Conservation (phyloP, 2,113 vertebrate genomes). For the Caranx ignobilis region DNA sequence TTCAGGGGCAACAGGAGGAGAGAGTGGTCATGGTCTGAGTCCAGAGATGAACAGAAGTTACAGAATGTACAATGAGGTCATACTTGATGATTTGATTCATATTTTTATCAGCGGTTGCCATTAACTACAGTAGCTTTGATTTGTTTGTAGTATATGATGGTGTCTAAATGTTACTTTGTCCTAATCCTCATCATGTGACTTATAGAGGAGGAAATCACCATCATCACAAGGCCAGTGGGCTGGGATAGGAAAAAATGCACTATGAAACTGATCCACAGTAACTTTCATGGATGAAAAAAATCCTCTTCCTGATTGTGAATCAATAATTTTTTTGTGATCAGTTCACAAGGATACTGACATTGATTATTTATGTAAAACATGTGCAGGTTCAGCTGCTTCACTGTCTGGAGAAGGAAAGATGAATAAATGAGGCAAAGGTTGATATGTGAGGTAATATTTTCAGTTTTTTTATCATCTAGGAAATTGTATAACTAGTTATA, state of each 20-base stretch:
- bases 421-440: background rate
- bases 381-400: background rate
- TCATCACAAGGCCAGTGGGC: too few species aligned
- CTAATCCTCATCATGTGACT: background rate
- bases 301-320: background rate
- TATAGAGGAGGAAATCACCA: too few species aligned
- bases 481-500: too few species aligned
- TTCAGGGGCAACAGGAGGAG: slow-evolving; percentile 60
- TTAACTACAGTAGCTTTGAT: background rate
- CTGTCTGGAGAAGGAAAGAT: background rate
- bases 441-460: too few species aligned
- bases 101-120: background rate
- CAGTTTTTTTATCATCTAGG: too few species aligned
- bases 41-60: background rate
- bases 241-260: too few species aligned
- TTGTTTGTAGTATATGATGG: too few species aligned
- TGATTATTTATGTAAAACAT: too few species aligned
- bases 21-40: slow-evolving; percentile 16
- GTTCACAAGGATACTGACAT: background rate
- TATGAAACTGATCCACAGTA: too few species aligned
- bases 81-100: background rate
- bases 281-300: background rate
- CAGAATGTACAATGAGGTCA: background rate
- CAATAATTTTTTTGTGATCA: background rate
- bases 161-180: background rate